These are phyloP conservation scores for Botrylloides violaceus DNA, from an alignment of 23 tunicate species.

Conservation along the genomic window DNA sequence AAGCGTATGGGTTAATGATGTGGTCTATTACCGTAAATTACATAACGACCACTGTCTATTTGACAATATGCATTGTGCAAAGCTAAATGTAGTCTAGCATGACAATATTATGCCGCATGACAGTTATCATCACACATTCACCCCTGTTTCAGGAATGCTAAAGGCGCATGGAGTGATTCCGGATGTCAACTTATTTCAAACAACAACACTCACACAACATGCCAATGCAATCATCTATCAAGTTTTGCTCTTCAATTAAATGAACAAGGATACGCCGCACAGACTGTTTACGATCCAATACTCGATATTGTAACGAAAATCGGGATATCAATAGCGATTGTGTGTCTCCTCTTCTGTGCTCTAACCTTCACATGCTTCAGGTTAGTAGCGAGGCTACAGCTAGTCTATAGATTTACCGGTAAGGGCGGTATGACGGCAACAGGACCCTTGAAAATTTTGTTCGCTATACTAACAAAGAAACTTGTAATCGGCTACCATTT, in stretches of 20 bases:
- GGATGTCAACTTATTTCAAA: conserved; percentile 39
- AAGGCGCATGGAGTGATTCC: conserved; percentile 44
- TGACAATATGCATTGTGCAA: too few species aligned
- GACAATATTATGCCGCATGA: too few species aligned
- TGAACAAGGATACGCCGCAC: conserved; percentile 18
- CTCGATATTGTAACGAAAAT: conserved; percentile 38
- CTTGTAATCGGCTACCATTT: too few species aligned
- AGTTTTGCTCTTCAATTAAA: conserved; percentile 72
- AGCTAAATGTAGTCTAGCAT: too few species aligned
- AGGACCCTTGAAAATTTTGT: too few species aligned
- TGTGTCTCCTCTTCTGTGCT: conserved; percentile 64
- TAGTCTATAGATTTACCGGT: too few species aligned
- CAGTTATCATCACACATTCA: neutral
- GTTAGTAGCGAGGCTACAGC: conserved; percentile 29
- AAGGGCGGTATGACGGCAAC: too few species aligned
- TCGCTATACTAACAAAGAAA: too few species aligned
- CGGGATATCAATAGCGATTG: conserved; percentile 66
- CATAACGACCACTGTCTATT: too few species aligned
- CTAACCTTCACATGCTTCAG: conserved; percentile 66
- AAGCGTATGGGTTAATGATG: too few species aligned
- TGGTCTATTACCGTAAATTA: too few species aligned
- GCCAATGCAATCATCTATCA: conserved; percentile 74
- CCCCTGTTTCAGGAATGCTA: neutral
- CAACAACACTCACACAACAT: conserved; percentile 51
- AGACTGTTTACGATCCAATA: conserved; percentile 9